These are phyloP conservation scores for Enteromius unitaeniatus DNA, from an alignment of 2,797 vertebrate species.

Conservation along the genomic window DNA sequence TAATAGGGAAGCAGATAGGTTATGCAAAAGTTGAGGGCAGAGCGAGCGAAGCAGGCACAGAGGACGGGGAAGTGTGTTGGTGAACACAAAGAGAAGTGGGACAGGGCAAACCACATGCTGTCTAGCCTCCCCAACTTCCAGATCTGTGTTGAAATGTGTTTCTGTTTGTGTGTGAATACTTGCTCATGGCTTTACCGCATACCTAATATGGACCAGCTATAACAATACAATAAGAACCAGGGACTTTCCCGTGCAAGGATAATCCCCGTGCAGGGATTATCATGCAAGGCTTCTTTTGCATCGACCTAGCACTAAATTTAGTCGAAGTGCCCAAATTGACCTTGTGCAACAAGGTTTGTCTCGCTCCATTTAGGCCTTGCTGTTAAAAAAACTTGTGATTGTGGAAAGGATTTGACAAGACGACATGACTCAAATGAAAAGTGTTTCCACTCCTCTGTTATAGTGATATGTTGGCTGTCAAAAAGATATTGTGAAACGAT, in stretches of 20 bases:
- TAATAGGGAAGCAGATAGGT: conserved; percentile 36
- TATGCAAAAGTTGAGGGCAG: conserved; percentile 13
- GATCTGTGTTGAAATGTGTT: background rate
- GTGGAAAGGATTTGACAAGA: background rate
- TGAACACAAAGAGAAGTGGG: conserved; percentile 54
- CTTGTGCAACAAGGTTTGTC: background rate
- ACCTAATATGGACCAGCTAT: background rate
- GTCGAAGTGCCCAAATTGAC: background rate
- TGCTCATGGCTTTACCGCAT: conserved; percentile 14
- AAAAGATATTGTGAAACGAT: background rate
- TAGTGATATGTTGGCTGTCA: background rate
- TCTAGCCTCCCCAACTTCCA: background rate
- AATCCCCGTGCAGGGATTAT: too few relatives aligned
- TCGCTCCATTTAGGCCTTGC: background rate
- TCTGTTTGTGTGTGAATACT: conserved; percentile 3
- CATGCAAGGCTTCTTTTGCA: conserved; percentile 17
- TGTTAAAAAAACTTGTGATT: background rate
- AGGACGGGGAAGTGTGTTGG: conserved; percentile 46
- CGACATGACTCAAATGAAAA: background rate
- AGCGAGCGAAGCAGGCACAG: background rate
- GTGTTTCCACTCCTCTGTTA: background rate
- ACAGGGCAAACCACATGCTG: conserved; percentile 35
- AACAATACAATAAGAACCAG: conserved; percentile 38
- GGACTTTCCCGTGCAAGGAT: conserved; percentile 33
- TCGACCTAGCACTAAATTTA: background rate